Percentiles rank a stretch among this genome's conserved stretches.
These are phyloP conservation scores for Hypselothyrea guttata DNA, from an alignment of 2,888 invertebrate species.

Conservation along the genomic window DNA sequence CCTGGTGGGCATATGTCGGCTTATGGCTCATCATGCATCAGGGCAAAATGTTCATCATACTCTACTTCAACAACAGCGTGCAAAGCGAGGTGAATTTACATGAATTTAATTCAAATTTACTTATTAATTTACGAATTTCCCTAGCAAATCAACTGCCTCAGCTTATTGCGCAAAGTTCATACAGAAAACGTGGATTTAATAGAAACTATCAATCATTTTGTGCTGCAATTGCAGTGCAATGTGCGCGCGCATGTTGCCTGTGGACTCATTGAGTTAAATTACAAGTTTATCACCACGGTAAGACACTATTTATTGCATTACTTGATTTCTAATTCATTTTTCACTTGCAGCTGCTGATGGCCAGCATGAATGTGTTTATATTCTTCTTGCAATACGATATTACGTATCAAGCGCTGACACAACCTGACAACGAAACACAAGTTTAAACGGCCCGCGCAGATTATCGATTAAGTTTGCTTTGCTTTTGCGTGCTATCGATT, in stretches of 20 bases:
- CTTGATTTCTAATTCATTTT: no score
- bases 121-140: neutral
- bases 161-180: constrained; percentile 15
- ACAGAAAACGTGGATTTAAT: constrained; percentile 15
- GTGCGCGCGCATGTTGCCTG: constrained; percentile 51
- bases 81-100: constrained; percentile 34
- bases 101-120: neutral
- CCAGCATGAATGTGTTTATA: constrained; percentile 53
- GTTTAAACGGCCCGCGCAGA: neutral
- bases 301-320: neutral
- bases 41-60: constrained; percentile 42
- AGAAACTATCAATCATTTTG: constrained; percentile 48
- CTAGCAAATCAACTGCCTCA: constrained; percentile 43
- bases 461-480: no score
- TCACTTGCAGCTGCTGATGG: constrained; percentile 45
- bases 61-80: constrained; percentile 44
- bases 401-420: constrained; percentile 47
- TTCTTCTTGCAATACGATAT: constrained; percentile 63
- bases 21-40: constrained; percentile 48
- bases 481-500: no score
- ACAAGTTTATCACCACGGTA: constrained; percentile 51
- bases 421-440: constrained; percentile 26
- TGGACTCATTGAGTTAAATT: constrained; percentile 44
- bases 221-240: constrained; percentile 42
- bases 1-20: constrained; percentile 38